Evolutionary conservation across 1,140 invertebrate genomes (phyloP), one percentile per base, ranked within the genome.

Genomic region (Platorchestia sp.): DNA sequence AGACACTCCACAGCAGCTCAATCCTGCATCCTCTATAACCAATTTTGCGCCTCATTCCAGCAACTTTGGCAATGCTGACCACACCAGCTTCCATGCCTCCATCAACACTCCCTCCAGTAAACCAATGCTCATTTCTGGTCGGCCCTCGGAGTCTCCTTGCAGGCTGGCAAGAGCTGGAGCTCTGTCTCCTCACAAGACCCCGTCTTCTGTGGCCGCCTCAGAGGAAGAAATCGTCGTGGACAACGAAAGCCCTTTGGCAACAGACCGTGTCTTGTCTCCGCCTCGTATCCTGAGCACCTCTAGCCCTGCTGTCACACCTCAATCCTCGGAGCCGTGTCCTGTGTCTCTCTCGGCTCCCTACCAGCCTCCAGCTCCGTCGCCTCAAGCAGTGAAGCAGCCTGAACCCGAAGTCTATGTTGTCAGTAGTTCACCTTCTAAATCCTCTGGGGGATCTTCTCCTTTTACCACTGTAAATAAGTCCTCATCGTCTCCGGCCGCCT

Each of bases 181-280:
- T 45, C 91, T 45, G 43, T 93, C 91, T 93, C 91, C 91, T 93
- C 91, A 93, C 45, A 93, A 93, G 40, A 93, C 91, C 41, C 91
- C 91, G 0, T 93, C 91, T 7, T 93, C 91, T 7, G 91, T 93
- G 45, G 45, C 91, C 6, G 91, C 91, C 0, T 93, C 91, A 22
- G 91, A 93, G 40, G 91, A 93, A 47, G 91, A 93, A n/a, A 93
- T 93, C 45, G 91, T 93, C 10, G 91, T 93, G 43, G 91, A 93
- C 42, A 91, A 91, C 91, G 91, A 93, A 40, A 93, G 91, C 45
- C 91, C 91, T 47, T n/a, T 93, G 45, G 44, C 91, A 7, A 93
- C 43, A 6, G 91, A 93, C 45, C 43, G 91, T 0, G 91, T 41
- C 14, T 16, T 93, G 45, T 93, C 91, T 44, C 91, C 91, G 10